Conservation (phyloP, 2,888 invertebrate species). For the Chrysomela aeneicollis region DNA sequence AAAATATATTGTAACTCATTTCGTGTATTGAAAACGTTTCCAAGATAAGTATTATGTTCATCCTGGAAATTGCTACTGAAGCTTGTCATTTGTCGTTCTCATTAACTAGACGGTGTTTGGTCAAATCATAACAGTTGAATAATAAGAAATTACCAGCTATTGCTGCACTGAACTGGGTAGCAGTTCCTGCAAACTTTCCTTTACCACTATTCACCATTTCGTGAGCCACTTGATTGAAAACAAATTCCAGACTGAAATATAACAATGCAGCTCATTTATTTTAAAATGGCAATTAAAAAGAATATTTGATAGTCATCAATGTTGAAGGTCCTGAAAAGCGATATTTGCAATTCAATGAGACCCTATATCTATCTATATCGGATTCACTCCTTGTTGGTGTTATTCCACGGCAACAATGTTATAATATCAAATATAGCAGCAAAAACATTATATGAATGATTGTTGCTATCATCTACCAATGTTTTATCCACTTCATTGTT, state of each 20-base stretch:
- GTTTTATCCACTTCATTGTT: too few species aligned
- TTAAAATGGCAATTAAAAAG: neutral
- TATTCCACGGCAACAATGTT: too few species aligned
- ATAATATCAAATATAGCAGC: too few species aligned
- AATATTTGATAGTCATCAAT: neutral
- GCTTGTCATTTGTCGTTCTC: too few species aligned
- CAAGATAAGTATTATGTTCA: too few species aligned
- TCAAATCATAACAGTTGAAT: neutral
- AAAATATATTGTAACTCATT: too few species aligned
- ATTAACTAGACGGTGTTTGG: too few species aligned
- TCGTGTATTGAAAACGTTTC: too few species aligned
- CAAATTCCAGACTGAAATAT: neutral
- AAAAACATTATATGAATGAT: too few species aligned
- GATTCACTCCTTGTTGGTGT: too few species aligned
- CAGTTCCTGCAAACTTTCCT: constrained; percentile 5
- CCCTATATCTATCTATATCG: neutral
- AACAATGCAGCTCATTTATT: neutral
- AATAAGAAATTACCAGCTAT: neutral
- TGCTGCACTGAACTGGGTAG: neutral
- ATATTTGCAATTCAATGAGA: constrained; percentile 1
- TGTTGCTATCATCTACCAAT: too few species aligned
- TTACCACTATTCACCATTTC: neutral
- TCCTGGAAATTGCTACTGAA: too few species aligned
- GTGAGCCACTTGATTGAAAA: neutral
- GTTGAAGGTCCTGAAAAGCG: neutral